Conservation (phyloP, 2,113 vertebrate genomes). For the Percina caprodes region DNA sequence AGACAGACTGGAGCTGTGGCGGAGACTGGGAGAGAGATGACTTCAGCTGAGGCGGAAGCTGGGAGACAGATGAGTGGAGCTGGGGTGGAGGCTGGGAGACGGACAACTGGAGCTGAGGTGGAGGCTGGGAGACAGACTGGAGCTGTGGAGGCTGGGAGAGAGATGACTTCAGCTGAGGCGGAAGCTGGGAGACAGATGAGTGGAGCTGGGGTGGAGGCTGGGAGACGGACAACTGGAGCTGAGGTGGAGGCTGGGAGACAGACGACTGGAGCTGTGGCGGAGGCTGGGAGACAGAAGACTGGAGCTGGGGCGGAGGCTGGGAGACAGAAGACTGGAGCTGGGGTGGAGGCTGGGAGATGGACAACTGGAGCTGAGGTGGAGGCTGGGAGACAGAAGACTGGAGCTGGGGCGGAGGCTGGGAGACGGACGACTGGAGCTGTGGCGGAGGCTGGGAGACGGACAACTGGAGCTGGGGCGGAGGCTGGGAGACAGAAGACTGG, state of each 20-base stretch:
- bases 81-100: background rate
- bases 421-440: conserved; percentile 9
- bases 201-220: conserved; percentile 20
- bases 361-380: conserved; percentile 14
- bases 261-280: conserved; percentile 21
- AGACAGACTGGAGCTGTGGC: conserved; percentile 38
- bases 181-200: conserved; percentile 12
- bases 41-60: conserved; percentile 8
- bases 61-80: conserved; percentile 30
- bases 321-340: conserved; percentile 41
- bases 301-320: conserved; percentile 17
- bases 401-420: background rate
- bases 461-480: conserved; percentile 1
- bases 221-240: background rate
- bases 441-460: background rate
- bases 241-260: background rate
- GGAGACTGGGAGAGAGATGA: conserved; percentile 26
- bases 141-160: too few species aligned
- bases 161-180: conserved; percentile 31
- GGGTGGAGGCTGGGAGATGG: conserved; percentile 16
- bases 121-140: conserved; percentile 23
- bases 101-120: conserved; percentile 15
- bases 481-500: conserved; percentile 33
- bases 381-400: background rate
- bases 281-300: background rate